phyloP scores from a whole-genome alignment of 2,797 vertebrate species.

The Callimico goeldii region DNA sequence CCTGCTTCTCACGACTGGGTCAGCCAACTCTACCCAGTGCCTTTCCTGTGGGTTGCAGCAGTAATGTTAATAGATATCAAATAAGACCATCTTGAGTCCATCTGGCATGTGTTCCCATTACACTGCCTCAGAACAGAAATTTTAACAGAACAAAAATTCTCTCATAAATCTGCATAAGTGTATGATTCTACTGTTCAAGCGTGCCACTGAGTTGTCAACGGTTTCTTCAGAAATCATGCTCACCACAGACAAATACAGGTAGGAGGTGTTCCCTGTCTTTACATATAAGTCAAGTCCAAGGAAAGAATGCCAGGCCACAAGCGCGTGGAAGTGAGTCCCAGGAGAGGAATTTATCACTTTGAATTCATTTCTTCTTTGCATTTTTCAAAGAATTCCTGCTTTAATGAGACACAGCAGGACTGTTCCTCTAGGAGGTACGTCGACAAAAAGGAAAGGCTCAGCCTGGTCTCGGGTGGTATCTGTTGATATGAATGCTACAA shows the following conservation, averaged over 20 bases:
- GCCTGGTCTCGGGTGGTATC: accelerated
- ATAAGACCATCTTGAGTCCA: neutral
- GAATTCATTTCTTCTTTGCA: neutral
- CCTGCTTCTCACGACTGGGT: accelerated
- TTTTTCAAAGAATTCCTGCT: neutral
- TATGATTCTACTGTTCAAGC: accelerated
- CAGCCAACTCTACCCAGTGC: too few relatives aligned
- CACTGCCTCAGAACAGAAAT: accelerated
- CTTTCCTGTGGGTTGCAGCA: too few relatives aligned
- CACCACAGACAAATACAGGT: neutral
- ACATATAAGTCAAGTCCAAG: neutral
- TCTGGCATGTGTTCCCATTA: too few relatives aligned
- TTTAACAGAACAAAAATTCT: neutral
- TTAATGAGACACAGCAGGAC: neutral
- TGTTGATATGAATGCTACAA: neutral
- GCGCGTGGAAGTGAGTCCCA: neutral
- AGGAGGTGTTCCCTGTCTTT: neutral
- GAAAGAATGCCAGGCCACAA: neutral
- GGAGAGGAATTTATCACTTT: neutral
- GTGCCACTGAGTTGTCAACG: too few relatives aligned
- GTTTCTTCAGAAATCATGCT: neutral
- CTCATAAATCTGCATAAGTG: neutral
- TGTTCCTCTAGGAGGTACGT: neutral
- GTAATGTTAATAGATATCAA: neutral
- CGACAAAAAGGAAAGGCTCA: neutral